Conservation (phyloP, 2,888 invertebrate genomes). For the Ormyrus rosae region DNA sequence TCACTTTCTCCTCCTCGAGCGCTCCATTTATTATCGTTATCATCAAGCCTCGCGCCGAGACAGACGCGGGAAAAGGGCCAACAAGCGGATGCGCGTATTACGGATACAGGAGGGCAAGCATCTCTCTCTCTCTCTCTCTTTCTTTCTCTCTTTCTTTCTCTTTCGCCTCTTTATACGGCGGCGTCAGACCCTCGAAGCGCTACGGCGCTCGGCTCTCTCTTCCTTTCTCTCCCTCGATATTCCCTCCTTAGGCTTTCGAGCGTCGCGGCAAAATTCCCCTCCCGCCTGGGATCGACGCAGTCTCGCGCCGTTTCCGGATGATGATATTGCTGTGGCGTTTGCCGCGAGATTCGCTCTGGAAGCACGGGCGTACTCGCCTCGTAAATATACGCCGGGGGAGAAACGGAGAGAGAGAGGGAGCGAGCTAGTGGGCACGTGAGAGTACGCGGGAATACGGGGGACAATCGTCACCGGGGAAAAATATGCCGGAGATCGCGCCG, state of each 20-base stretch:
- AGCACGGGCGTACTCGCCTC: constrained; percentile 13
- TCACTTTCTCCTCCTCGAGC: background rate
- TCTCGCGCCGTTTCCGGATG: constrained; percentile 37
- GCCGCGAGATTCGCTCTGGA: background rate
- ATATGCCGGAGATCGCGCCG: background rate
- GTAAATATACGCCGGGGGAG: constrained; percentile 32
- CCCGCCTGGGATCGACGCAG: constrained; percentile 13
- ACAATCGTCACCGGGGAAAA: background rate
- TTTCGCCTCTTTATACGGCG: background rate
- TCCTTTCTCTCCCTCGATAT: constrained; percentile 24
- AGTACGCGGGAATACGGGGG: background rate
- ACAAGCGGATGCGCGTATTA: constrained; percentile 17
- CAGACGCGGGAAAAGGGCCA: constrained; percentile 4
- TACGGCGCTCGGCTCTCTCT: background rate
- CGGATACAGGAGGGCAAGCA: constrained; percentile 12
- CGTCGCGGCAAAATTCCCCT: background rate
- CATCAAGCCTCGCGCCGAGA: constrained; percentile 39
- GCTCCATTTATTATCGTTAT: constrained; percentile 52
- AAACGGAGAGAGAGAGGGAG: background rate
- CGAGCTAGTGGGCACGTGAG: constrained; percentile 10
- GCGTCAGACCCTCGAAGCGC: constrained; percentile 10
- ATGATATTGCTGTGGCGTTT: constrained; percentile 51
- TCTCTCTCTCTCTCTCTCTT: too few species aligned
- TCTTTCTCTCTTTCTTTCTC: too few species aligned
- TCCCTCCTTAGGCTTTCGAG: constrained; percentile 6